Evolutionary conservation across 2,888 invertebrate species (phyloP), one percentile per base, ranked within the genome.

Genomic region (Caenorhabditis parvicauda): DNA sequence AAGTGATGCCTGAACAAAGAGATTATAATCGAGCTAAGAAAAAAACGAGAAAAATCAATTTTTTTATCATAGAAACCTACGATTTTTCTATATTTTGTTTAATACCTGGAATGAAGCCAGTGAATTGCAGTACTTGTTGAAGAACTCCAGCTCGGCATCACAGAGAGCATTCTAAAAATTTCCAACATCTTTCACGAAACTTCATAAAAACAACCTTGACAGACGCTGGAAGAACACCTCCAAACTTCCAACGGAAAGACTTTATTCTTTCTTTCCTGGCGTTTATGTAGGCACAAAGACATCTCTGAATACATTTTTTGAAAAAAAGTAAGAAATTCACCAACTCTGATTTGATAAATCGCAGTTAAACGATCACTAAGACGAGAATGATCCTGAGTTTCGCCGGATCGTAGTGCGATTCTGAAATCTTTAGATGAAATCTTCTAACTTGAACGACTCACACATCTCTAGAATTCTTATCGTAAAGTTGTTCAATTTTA

Each of bases 241-340:
- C 96, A 81, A 93, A 90, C 78, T 93, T 90, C 96, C 96, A 96
- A 44, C 96, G 86, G 82, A 92, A 86, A n/a, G 89, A 88, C 72
- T 89, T 87, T 22, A 96, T 87, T 76, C 88, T 87, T 68, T 87
- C 86, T 81, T 94, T 85, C 67, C 96, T 86, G 76, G 89, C 90
- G 81, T 90, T 84, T 81, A 85, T 65, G 72, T 86, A 86, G 7
- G 86, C 84, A 42, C 93, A 84, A 0, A 95, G 84, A 80, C 94
- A 95, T 32, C 95, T 87, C 63, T 61, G 46, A 43, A 58, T 46
- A 25, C 27, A 25, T 29, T 21, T 14, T 27, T 4, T 38, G 12
- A 35, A 4, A 35, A 54, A 6, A 28, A 24, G 37, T 2, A 45
- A 44, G 28, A 17, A 3, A 80, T 92, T 89, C 81, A 94, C 92